These are phyloP conservation scores for Lathamus discolor DNA, from an alignment of 2,113 vertebrate species.

Conservation along the genomic window DNA sequence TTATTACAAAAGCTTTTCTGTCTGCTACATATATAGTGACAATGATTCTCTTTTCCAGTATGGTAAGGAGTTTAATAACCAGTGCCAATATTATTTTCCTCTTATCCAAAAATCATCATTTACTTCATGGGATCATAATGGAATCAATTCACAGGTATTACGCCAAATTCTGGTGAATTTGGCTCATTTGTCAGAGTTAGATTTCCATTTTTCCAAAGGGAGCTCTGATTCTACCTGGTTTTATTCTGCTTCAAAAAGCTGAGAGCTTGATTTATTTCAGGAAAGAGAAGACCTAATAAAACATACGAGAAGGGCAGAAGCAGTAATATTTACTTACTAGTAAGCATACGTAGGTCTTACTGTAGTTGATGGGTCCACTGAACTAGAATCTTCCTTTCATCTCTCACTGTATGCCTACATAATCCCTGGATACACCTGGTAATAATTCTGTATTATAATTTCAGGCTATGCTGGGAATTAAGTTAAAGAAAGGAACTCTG, in stretches of 20 bases:
- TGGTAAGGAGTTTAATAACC: not conserved
- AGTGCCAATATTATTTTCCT: not conserved
- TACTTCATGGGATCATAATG: not conserved
- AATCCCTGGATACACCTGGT: not conserved
- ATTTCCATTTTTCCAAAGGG: not conserved
- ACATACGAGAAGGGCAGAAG: not conserved
- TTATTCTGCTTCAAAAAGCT: not conserved
- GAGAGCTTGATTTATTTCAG: not conserved
- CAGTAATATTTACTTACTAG: not conserved
- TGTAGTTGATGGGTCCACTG: not conserved
- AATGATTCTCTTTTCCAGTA: not conserved
- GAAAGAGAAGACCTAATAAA: not conserved
- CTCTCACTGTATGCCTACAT: not conserved
- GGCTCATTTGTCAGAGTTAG: accelerated
- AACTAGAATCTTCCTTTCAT: not conserved
- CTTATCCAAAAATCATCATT: not conserved
- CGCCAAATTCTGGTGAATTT: not conserved
- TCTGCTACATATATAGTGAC: not conserved
- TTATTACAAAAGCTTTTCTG: not conserved
- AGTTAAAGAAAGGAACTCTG: not conserved
- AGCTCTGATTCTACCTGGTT: not conserved
- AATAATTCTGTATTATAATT: not conserved
- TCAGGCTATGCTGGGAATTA: not conserved
- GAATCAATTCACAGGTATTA: not conserved
- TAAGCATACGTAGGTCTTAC: not conserved